Percentiles rank a stretch among this genome's conserved stretches.
These are phyloP conservation scores for Sorex araneus DNA, from an alignment of 2,113 vertebrate species.

Conservation along the genomic window DNA sequence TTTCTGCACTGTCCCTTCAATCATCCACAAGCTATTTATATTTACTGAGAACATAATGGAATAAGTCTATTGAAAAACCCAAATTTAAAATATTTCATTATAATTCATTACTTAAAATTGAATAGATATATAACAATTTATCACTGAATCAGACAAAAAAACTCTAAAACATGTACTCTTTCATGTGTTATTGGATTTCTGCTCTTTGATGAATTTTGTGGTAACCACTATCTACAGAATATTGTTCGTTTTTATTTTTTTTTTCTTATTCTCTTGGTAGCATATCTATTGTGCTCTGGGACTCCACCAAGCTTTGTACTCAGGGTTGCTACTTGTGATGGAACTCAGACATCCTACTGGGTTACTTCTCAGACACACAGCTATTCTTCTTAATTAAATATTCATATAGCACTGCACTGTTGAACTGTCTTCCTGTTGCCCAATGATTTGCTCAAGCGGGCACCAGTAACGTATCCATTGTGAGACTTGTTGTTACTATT, in stretches of 20 bases:
- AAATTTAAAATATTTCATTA: background rate
- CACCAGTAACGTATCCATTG: too few relatives aligned
- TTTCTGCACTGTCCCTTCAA: background rate
- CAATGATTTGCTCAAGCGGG: too few relatives aligned
- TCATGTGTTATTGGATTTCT: background rate
- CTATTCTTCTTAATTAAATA: background rate
- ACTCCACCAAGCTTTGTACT: too few relatives aligned
- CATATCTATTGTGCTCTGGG: too few relatives aligned
- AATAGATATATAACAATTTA: background rate
- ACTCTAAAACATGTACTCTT: background rate
- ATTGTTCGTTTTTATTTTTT: too few relatives aligned
- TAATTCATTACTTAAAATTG: constrained; percentile 30
- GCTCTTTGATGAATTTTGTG: background rate
- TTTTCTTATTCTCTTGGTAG: too few relatives aligned
- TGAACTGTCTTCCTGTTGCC: too few relatives aligned
- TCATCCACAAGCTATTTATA: background rate
- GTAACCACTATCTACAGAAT: too few relatives aligned
- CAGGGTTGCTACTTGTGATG: too few relatives aligned
- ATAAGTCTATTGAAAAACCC: background rate
- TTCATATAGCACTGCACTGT: too few relatives aligned
- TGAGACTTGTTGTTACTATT: too few relatives aligned
- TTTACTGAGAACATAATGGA: background rate
- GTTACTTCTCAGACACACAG: background rate
- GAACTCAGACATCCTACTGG: too few relatives aligned
- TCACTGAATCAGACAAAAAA: background rate